phyloP scores from a whole-genome alignment of 2,113 vertebrate species.

The Oryzias javanicus region DNA sequence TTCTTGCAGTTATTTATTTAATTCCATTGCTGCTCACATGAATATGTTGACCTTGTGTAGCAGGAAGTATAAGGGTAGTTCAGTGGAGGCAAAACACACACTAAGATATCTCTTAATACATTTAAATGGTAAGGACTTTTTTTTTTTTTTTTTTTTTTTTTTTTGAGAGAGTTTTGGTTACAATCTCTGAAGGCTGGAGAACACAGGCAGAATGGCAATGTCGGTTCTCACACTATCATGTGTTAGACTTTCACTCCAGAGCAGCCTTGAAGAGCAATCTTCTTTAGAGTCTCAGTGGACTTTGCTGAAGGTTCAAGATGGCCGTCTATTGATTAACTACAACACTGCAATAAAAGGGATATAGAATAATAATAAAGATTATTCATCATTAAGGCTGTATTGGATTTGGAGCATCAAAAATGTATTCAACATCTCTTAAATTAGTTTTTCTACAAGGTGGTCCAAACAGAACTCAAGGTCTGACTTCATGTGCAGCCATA shows the following conservation, averaged over 20 bases:
- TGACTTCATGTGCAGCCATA: constrained; percentile 38
- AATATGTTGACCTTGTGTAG: constrained; percentile 73
- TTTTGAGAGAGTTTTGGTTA: constrained; percentile 11
- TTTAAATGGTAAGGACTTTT: constrained; percentile 46
- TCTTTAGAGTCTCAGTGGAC: constrained; percentile 53
- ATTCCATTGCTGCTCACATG: constrained; percentile 59
- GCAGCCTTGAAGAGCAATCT: constrained; percentile 62
- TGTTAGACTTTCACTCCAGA: constrained; percentile 32
- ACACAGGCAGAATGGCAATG: constrained; percentile 56
- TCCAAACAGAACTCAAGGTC: constrained; percentile 61
- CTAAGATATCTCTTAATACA: constrained; percentile 57
- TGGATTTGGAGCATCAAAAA: constrained; percentile 70
- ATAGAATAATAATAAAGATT: constrained; percentile 71
- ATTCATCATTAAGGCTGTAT: constrained; percentile 72
- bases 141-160: constrained; percentile 20
- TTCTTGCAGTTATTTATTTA: constrained; percentile 76
- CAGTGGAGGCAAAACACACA: constrained; percentile 42
- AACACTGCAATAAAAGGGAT: constrained; percentile 56
- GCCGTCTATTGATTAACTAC: constrained; percentile 61
- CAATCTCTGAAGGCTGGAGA: constrained; percentile 41
- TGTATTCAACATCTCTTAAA: constrained; percentile 59
- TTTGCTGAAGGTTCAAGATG: constrained; percentile 42
- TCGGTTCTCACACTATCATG: constrained; percentile 31
- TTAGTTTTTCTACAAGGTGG: constrained; percentile 53
- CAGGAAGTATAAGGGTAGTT: constrained; percentile 42